Conservation (phyloP, 1,140 invertebrate species). For the Oryctes rhinoceros region DNA sequence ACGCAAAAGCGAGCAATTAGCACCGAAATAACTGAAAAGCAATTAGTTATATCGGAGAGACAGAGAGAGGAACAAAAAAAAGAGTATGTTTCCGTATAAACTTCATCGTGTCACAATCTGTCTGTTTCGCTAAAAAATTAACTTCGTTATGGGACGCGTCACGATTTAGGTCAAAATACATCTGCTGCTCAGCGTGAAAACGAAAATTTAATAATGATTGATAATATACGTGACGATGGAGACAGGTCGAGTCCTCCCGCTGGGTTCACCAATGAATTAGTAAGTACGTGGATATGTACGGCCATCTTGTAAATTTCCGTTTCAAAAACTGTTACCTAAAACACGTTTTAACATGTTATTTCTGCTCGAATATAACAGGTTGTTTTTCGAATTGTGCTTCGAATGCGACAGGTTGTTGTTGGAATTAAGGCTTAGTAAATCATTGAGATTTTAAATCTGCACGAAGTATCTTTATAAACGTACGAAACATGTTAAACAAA, state of each 20-base stretch:
- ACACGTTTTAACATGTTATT: too few relatives aligned
- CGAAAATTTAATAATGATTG: conserved; percentile 1
- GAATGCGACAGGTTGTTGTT: too few relatives aligned
- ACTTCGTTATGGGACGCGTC: neutral
- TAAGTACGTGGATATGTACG: neutral
- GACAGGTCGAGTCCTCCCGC: neutral
- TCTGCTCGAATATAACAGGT: too few relatives aligned
- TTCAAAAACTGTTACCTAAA: too few relatives aligned
- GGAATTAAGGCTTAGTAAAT: too few relatives aligned
- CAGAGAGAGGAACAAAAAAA: neutral
- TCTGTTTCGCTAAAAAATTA: neutral
- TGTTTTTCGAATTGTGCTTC: too few relatives aligned
- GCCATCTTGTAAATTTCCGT: neutral
- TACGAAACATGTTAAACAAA: too few relatives aligned
- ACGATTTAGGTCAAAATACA: neutral
- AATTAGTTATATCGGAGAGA: neutral
- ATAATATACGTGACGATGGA: neutral
- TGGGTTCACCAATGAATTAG: neutral
- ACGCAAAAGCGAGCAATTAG: too few relatives aligned
- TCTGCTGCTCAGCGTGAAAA: neutral
- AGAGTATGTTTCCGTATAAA: neutral
- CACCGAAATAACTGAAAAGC: conserved; percentile 2
- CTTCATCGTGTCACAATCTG: neutral
- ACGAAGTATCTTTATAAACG: too few relatives aligned
- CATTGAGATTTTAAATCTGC: too few relatives aligned